Conservation (phyloP, 2,113 vertebrate species). For the Cephalopholis sonnerati region DNA sequence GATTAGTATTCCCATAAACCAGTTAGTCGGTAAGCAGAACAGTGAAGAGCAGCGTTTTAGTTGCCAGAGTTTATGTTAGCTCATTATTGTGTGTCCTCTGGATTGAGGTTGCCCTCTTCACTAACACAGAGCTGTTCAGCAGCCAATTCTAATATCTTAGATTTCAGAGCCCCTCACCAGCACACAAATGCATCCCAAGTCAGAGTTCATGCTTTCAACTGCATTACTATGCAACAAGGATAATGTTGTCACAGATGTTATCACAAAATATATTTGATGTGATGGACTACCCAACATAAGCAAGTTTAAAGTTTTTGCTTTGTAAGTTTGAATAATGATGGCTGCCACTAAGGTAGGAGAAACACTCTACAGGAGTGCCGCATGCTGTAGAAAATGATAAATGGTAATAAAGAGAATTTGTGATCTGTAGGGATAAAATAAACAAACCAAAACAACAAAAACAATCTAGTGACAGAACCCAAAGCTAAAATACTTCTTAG, state of each 20-base stretch:
- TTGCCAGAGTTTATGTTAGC: not conserved
- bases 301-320: not conserved
- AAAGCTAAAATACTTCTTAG: not conserved
- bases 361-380: not conserved
- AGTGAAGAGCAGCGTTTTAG: not conserved
- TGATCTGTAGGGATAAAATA: not conserved
- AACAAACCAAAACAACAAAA: not conserved
- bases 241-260: not conserved
- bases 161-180: not conserved
- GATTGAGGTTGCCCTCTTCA: not conserved
- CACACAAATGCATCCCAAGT: constrained; percentile 11
- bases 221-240: not conserved
- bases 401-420: not conserved
- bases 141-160: not conserved
- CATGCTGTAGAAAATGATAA: not conserved
- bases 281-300: not conserved
- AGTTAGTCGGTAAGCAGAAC: not conserved
- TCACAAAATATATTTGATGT: not conserved
- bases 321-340: not conserved
- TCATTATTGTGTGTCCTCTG: not conserved
- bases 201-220: not conserved
- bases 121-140: not conserved
- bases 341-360: not conserved
- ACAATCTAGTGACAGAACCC: not conserved
- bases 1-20: not conserved